Evolutionary conservation across 1,140 invertebrate genomes (phyloP).

Genomic region (Portunus trituberculatus): DNA sequence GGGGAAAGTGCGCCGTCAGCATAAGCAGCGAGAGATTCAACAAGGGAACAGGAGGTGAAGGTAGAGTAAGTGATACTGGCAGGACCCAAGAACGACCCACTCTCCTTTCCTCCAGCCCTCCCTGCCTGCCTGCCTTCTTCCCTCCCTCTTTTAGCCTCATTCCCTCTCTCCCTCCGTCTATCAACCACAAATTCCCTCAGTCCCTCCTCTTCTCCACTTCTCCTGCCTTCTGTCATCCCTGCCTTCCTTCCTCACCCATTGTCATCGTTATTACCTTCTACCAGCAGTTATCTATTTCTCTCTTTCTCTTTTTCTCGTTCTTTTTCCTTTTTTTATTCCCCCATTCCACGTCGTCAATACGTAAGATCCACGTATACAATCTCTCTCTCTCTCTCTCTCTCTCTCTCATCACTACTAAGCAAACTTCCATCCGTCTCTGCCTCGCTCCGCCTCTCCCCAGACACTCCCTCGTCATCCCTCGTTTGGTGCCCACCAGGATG

Average conservation of each 20-base stretch:
- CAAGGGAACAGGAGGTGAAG: neutral
- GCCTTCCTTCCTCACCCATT: neutral
- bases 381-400: neutral
- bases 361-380: no score
- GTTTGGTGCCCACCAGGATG: neutral
- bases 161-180: neutral
- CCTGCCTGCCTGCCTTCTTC: neutral
- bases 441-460: neutral
- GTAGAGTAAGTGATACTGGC: neutral
- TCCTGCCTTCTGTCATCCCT: neutral
- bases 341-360: no score
- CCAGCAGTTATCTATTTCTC: no score
- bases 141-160: conserved; percentile 3
- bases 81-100: neutral
- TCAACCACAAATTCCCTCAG: no score
- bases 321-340: no score
- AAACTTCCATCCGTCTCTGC: neutral
- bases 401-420: neutral
- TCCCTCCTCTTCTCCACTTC: no score
- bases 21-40: neutral
- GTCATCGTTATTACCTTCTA: neutral
- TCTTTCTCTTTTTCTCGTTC: neutral
- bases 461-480: neutral
- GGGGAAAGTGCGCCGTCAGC: neutral
- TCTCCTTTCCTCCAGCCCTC: neutral